Base-by-base conservation (phyloP, 2,797 vertebrate species). In the Gadopsis bispinosus region DNA sequence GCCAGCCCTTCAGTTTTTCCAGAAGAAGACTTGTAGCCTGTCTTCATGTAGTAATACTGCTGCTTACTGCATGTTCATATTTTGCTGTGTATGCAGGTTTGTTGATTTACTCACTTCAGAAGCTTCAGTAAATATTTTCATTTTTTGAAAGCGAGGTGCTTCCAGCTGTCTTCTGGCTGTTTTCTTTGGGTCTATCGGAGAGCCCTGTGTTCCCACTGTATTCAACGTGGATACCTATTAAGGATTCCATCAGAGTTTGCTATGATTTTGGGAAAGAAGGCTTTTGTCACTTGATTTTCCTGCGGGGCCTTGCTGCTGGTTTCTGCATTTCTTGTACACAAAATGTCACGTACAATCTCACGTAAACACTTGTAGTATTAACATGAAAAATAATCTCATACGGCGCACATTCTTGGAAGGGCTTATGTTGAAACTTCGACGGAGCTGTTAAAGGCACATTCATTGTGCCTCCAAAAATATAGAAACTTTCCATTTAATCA, bases 371-470 rank as follows among this genome's bases (percentile, higher is more conserved):
- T 69, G n/a, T 54, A 29, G 77, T 67, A 65, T 86, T 84, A 77
- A 80, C 58, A 41, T 55, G 31, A 63, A 80, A 56, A 5, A 19
- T 88, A 88, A 84, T 86, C 84, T 79, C 59, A 45, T 10, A 45
- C 54, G 70, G 33, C 58, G 50, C 69, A 77, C 70, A 87, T 85
- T 88, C 84, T 67, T 75, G 43, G 7, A 53, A 61, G 29, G 66
- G 68, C 33, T 86, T 74, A 80, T 77, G 50, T 73, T 69, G 73
- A 77, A 81, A 81, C 48, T 43, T 68, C 6, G 45, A 4, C 60
- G 50, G 43, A 70, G 63, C 43, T 73, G 48, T 56, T 62, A 33
- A 63, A 47, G 61, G 50, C 13, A 47, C 51, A 48, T 47, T 54
- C 31, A 37, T 20, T 71, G 20, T 54, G 14, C 43, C 14, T 63